These are phyloP conservation scores for Caloenas nicobarica DNA, from an alignment of 2,113 vertebrate genomes.

Conservation along the genomic window DNA sequence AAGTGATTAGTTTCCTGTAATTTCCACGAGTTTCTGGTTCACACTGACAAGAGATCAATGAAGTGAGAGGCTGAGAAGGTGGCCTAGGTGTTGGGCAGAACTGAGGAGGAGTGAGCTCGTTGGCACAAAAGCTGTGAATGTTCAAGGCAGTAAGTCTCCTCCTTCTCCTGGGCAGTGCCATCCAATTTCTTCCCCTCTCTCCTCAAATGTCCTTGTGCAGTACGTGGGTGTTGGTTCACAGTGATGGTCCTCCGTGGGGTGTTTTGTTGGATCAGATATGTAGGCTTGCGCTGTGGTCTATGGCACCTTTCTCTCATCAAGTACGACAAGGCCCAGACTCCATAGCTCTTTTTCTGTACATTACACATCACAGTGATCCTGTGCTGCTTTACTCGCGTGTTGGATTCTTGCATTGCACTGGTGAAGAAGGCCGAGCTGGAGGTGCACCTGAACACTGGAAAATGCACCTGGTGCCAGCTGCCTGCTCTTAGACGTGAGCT, in stretches of 20 bases:
- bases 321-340: not conserved
- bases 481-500: not conserved
- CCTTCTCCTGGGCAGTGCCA: not conserved
- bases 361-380: not conserved
- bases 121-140: not conserved
- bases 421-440: not conserved
- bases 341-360: fast-evolving
- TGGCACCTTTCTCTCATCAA: not conserved
- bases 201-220: fast-evolving
- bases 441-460: not conserved
- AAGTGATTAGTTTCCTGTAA: not conserved
- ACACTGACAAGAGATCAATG: not conserved
- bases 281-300: fast-evolving
- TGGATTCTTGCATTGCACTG: not conserved
- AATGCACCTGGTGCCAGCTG: not conserved
- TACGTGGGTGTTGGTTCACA: not conserved
- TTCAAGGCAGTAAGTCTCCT: not conserved
- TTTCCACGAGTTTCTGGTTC: not conserved
- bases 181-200: fast-evolving
- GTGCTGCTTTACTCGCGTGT: fast-evolving
- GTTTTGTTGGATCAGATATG: not conserved
- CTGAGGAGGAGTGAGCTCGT: fast-evolving
- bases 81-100: fast-evolving
- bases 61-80: not conserved
- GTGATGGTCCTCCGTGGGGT: fast-evolving